phyloP scores from a whole-genome alignment of 2,888 invertebrate species.

The Cetonia aurata region DNA sequence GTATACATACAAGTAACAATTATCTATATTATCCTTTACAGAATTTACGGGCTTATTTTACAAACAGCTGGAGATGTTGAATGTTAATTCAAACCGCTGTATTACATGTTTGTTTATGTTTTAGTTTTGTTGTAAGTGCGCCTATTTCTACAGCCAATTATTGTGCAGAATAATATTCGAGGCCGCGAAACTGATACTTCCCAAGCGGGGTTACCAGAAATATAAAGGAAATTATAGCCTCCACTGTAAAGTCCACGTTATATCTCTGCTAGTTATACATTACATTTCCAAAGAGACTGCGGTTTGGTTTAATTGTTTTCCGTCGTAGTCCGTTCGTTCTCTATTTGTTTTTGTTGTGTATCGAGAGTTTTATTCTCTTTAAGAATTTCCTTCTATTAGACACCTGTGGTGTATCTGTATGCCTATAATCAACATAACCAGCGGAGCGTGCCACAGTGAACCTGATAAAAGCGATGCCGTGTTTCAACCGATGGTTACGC shows the following conservation, averaged over 20 bases:
- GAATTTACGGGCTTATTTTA: not conserved
- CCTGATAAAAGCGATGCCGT: constrained; percentile 45
- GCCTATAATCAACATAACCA: constrained; percentile 50
- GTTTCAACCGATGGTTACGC: constrained; percentile 40
- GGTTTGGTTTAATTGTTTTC: constrained; percentile 37
- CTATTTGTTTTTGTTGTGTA: constrained; percentile 18
- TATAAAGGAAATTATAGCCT: constrained; percentile 27
- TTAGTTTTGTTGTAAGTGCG: not conserved
- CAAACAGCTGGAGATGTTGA: not conserved
- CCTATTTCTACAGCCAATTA: constrained; percentile 12
- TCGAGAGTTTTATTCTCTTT: constrained; percentile 26
- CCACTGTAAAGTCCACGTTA: constrained; percentile 19
- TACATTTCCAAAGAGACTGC: constrained; percentile 24
- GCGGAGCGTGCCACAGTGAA: constrained; percentile 46
- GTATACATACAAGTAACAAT: constrained; percentile 1
- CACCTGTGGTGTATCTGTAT: constrained; percentile 50
- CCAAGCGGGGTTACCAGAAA: constrained; percentile 13
- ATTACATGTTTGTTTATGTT: constrained; percentile 12
- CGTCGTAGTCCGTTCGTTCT: constrained; percentile 28
- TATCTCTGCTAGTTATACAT: constrained; percentile 33
- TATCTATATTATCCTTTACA: constrained; percentile 1
- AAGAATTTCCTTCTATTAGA: constrained; percentile 49
- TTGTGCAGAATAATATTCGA: constrained; percentile 13
- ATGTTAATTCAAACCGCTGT: not conserved
- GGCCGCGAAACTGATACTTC: constrained; percentile 25